Percentiles rank a stretch among this genome's conserved stretches.
phyloP scores from a whole-genome alignment of 2,888 invertebrate genomes.

The Cataglyphis cursor region DNA sequence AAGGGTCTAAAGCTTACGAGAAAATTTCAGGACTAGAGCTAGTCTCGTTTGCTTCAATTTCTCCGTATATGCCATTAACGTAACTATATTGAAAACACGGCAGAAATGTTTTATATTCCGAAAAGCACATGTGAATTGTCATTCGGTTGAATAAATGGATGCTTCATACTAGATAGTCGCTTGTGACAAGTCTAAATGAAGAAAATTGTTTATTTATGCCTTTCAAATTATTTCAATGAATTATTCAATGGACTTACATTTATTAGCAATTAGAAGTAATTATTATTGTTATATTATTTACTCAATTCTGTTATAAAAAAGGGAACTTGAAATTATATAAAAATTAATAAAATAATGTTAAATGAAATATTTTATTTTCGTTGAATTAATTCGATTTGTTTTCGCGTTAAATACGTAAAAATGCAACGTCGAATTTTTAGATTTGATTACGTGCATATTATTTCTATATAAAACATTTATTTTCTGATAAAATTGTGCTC shows the following conservation, averaged over 20 bases:
- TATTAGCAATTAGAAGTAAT: no score
- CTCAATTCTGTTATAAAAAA: background rate
- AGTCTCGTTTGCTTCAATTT: constrained; percentile 58
- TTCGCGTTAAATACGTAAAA: background rate
- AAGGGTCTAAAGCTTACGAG: constrained; percentile 58
- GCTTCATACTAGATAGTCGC: background rate
- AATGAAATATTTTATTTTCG: background rate
- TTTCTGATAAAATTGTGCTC: background rate
- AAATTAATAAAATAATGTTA: background rate
- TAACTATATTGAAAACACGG: background rate
- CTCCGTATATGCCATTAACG: constrained; percentile 26
- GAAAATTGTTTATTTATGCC: background rate
- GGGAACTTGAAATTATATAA: background rate
- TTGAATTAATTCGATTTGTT: background rate
- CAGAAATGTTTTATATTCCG: constrained; percentile 12
- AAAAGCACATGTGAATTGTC: constrained; percentile 15
- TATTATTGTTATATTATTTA: background rate
- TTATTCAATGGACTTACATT: no score
- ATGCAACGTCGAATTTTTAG: background rate
- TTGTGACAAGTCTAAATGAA: background rate
- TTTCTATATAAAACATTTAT: background rate
- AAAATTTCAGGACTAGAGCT: constrained; percentile 70
- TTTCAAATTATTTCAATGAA: background rate
- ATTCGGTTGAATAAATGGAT: constrained; percentile 4
- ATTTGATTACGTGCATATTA: background rate